Conservation (phyloP, 92 coral and sea anemone species). For the Desmophyllum pertusum region DNA sequence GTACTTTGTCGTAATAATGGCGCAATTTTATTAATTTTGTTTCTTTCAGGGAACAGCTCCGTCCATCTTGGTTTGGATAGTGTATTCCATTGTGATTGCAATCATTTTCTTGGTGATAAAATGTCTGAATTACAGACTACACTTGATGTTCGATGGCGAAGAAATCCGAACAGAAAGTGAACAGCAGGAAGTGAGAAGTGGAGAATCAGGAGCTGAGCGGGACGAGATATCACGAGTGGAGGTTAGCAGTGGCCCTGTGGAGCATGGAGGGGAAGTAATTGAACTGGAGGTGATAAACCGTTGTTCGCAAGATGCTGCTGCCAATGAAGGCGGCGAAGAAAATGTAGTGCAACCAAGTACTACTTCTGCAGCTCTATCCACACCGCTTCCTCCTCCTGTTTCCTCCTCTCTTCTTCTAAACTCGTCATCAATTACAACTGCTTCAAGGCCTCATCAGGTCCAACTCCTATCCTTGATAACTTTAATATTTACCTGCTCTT, state of each 20-base stretch:
- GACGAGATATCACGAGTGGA: conserved; percentile 60
- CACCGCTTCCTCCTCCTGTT: conserved; percentile 23
- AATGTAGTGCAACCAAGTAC: conserved; percentile 36
- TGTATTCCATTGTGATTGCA: conserved; percentile 86
- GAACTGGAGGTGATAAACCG: conserved; percentile 85
- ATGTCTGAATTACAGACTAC: conserved; percentile 88
- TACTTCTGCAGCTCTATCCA: conserved; percentile 39
- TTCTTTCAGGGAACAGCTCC: conserved; percentile 85
- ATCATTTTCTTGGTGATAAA: conserved; percentile 81
- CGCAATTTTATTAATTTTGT: background rate
- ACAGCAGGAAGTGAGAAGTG: conserved; percentile 49
- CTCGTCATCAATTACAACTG: conserved; percentile 39
- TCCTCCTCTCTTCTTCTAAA: conserved; percentile 31
- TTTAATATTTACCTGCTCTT: conserved; percentile 25
- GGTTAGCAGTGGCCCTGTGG: conserved; percentile 66
- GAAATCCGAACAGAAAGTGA: conserved; percentile 85
- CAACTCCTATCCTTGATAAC: conserved; percentile 27
- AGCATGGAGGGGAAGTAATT: conserved; percentile 73
- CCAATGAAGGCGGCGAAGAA: conserved; percentile 49
- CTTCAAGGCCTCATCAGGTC: conserved; percentile 50
- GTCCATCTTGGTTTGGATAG: conserved; percentile 84
- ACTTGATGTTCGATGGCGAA: conserved; percentile 96
- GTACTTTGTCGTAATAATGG: background rate
- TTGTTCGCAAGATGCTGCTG: conserved; percentile 62
- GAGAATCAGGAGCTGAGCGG: conserved; percentile 59